Conservation (phyloP, 2,797 vertebrate species). For the Remorina albescens region DNA sequence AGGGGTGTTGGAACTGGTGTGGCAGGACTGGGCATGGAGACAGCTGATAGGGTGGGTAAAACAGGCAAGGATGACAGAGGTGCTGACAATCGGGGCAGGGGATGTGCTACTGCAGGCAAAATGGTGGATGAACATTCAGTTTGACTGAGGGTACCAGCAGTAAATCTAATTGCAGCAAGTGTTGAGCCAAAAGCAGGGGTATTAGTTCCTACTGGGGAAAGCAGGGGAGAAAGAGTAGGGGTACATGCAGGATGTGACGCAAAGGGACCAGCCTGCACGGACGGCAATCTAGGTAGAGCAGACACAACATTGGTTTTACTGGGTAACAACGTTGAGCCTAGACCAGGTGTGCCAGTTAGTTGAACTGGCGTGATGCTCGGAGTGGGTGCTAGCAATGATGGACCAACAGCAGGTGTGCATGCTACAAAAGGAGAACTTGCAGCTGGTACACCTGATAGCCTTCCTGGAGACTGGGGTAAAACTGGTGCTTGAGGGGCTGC, state of each 20-base stretch:
- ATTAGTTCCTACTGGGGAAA: constrained; percentile 53
- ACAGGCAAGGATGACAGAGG: constrained; percentile 50
- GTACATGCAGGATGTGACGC: constrained; percentile 39
- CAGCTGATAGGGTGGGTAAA: constrained; percentile 40
- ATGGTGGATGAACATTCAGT: constrained; percentile 49
- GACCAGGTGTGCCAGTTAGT: constrained; percentile 33
- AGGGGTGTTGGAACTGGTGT: constrained; percentile 32
- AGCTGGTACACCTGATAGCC: constrained; percentile 54
- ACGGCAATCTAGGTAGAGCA: constrained; percentile 50
- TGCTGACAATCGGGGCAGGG: constrained; percentile 48
- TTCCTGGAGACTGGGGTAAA: constrained; percentile 54
- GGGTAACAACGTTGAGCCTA: constrained; percentile 40
- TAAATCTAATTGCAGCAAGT: constrained; percentile 35
- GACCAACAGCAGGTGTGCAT: constrained; percentile 52
- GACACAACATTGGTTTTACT: constrained; percentile 67
- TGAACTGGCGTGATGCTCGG: constrained; percentile 43
- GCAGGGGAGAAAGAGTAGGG: constrained; percentile 50
- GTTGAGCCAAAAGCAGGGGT: constrained; percentile 38
- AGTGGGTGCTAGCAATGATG: constrained; percentile 45
- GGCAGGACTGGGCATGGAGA: constrained; percentile 27
- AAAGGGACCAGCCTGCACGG: constrained; percentile 39
- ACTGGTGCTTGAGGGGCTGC: constrained; percentile 54
- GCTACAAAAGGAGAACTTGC: constrained; percentile 61
- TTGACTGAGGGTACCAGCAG: constrained; percentile 26
- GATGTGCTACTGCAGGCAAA: constrained; percentile 30